Evolutionary conservation across 2,888 invertebrate genomes (phyloP), one percentile per base, ranked within the genome.

Genomic region (Cyaniris semiargus): DNA sequence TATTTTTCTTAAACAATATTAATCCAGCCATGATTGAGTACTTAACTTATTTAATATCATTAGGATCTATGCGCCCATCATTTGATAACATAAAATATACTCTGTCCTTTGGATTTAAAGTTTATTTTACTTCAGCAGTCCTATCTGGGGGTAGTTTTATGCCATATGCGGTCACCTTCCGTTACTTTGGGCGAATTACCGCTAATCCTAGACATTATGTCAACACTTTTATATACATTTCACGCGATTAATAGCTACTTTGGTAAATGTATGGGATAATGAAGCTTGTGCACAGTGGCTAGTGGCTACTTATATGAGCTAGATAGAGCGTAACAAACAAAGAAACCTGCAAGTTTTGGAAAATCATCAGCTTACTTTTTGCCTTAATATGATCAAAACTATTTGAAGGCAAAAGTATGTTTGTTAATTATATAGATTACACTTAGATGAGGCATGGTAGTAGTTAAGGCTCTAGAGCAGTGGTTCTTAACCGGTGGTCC

Each of bases 81-180:
- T 18, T 53, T 53, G 10, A 15, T 23, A 48, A 27, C 27, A 1
- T 18, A 74, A 31, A 27, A 23, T 27, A 3, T 18, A 74, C 74
- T 15, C 23, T 74, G 15, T 31, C 18, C n/a, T n/a, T 1, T 7
- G 15, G 18, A 6, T 23, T 23, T 18, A 74, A 15, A 53, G 23
- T 27, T 27, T 15, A 3, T 53, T 74, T 74, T 74, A 2, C 74
- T 21, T 8, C 10, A 7, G 6, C 27, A 53, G 15, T 74, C 8
- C 0, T 1, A 0, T 48, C 38, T 70, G 71, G 75, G 81, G 81
- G 80, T 78, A 80, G 82, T 81, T 83, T 80, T 77, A 85, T 89
- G 90, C 90, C 93, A 93, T 93, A 92, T 92, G 92, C 87, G 89
- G 85, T 86, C 89, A 89, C 90, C 90, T 90, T 88, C 81, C 81